These are phyloP conservation scores for Gallinago jamesoni DNA, from an alignment of 2,113 vertebrate species.

Conservation along the genomic window DNA sequence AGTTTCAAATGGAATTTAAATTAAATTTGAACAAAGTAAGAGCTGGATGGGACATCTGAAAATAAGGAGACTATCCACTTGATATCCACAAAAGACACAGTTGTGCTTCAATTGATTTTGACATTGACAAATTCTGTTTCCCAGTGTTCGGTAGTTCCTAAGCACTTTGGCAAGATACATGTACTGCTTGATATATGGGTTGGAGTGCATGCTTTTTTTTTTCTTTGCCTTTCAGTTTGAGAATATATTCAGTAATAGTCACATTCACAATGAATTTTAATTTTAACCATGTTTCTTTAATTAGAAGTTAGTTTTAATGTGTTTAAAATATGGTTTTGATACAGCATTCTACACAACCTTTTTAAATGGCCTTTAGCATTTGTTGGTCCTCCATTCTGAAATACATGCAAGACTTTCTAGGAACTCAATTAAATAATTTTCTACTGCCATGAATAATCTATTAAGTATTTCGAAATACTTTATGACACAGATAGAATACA, in stretches of 20 bases:
- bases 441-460: neutral
- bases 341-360: neutral
- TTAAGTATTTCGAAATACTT: conserved; percentile 5
- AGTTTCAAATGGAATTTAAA: neutral
- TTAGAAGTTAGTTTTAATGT: neutral
- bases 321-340: neutral
- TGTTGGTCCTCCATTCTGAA: neutral
- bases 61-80: neutral
- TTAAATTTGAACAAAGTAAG: neutral
- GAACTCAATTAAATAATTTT: neutral
- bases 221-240: neutral
- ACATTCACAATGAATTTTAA: neutral
- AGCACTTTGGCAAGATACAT: neutral
- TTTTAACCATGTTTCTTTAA: neutral
- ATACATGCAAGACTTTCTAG: neutral
- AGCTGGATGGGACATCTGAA: neutral
- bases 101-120: neutral
- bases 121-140: neutral
- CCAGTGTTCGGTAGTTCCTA: neutral
- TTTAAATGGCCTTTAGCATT: neutral
- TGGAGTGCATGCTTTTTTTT: neutral
- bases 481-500: conserved; percentile 47
- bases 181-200: neutral
- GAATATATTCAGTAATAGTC: neutral
- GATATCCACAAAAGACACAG: neutral